These are phyloP conservation scores for Cardinalis cardinalis DNA, from an alignment of 2,113 vertebrate genomes.

Conservation along the genomic window DNA sequence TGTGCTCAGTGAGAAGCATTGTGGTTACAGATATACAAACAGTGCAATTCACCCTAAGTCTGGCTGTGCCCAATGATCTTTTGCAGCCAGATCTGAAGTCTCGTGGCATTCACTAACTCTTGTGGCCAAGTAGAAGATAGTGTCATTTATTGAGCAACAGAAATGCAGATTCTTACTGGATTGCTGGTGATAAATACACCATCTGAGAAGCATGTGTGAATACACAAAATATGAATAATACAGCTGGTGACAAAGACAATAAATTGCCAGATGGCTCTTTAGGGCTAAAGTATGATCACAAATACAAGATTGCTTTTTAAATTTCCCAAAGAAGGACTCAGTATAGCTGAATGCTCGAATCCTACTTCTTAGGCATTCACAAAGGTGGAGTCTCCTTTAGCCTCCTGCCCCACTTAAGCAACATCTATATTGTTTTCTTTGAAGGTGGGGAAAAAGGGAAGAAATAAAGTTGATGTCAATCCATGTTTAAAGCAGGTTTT, in stretches of 20 bases:
- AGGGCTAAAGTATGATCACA: background rate
- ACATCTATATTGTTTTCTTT: background rate
- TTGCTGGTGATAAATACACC: background rate
- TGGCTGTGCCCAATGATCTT: background rate
- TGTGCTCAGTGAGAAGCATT: background rate
- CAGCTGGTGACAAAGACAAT: background rate
- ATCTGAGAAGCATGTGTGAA: background rate
- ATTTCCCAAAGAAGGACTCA: background rate
- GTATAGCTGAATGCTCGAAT: background rate
- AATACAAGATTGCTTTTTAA: background rate
- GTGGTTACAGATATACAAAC: rapidly evolving
- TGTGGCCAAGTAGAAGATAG: background rate
- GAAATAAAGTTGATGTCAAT: background rate
- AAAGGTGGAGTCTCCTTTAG: background rate
- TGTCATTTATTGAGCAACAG: background rate
- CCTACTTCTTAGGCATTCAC: background rate
- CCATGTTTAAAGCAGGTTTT: background rate
- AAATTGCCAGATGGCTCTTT: background rate
- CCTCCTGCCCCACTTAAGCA: background rate
- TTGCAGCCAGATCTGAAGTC: background rate
- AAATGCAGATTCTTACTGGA: background rate
- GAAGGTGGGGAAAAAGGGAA: background rate
- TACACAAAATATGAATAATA: background rate
- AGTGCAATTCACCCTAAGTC: rapidly evolving
- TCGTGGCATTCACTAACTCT: background rate